Evolutionary conservation across 37 sponge, comb jelly and placozoan species (phyloP).

Genomic region (Tethya wilhelma): DNA sequence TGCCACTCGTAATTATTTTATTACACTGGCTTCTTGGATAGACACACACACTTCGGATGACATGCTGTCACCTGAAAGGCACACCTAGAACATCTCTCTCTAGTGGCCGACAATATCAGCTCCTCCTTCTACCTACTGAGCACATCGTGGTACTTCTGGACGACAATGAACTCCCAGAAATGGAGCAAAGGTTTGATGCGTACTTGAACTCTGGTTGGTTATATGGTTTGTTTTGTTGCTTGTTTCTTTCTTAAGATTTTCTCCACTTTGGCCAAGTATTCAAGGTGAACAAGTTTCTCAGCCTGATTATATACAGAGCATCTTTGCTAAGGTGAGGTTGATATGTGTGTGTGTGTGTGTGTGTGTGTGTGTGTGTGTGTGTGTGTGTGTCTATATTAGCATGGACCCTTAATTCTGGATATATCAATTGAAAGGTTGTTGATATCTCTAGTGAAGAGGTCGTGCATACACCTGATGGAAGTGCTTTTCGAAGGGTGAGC

Average conservation of each 20-base stretch:
- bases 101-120: neutral
- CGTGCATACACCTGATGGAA: conserved; percentile 46
- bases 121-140: conserved; percentile 49
- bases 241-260: too few relatives aligned
- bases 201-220: too few relatives aligned
- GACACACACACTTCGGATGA: conserved; percentile 41
- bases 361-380: neutral
- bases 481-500: conserved; percentile 39
- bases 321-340: conserved; percentile 28
- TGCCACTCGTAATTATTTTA: neutral
- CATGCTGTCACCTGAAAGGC: conserved; percentile 24
- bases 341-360: neutral
- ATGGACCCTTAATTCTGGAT: neutral
- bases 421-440: neutral
- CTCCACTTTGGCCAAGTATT: too few relatives aligned
- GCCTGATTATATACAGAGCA: conserved; percentile 19
- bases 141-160: conserved; percentile 22
- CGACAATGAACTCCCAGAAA: neutral
- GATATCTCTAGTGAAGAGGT: conserved; percentile 12
- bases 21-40: neutral
- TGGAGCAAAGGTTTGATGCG: conserved; percentile 30
- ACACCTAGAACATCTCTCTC: neutral
- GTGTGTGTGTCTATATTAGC: neutral
- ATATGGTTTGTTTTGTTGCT: too few relatives aligned
- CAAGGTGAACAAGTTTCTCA: too few relatives aligned